Conservation (phyloP, 1,140 invertebrate species). For the Caenorhabditis brenneri region DNA sequence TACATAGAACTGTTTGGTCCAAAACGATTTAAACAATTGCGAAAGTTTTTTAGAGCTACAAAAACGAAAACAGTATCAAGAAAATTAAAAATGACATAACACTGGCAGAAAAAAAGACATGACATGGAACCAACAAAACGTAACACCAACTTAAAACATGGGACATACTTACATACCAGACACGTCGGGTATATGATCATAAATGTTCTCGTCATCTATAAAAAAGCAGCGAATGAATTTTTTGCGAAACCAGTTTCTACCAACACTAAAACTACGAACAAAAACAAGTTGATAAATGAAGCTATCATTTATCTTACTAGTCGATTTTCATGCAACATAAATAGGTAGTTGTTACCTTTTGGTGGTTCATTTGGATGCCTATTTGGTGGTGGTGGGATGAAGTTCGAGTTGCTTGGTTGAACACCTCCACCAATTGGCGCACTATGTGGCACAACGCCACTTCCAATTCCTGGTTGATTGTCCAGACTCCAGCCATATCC, state of each 20-base stretch:
- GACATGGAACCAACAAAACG: neutral
- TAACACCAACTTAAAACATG: neutral
- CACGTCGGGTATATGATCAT: conserved; percentile 33
- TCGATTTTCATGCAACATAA: neutral
- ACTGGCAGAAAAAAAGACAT: neutral
- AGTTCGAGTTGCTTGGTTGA: neutral
- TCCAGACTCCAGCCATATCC: conserved; percentile 43
- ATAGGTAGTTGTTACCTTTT: neutral
- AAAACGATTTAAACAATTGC: no score
- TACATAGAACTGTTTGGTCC: no score
- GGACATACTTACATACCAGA: conserved; percentile 33
- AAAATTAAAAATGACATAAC: no score
- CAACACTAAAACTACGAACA: neutral
- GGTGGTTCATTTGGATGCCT: conserved; percentile 3
- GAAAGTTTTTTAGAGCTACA: no score
- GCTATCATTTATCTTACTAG: no score
- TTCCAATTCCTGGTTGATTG: neutral
- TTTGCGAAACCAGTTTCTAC: neutral
- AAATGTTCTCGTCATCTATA: conserved; percentile 41
- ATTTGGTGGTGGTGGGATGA: neutral
- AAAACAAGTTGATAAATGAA: no score
- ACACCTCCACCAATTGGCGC: neutral
- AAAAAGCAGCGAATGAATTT: neutral
- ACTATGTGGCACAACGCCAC: neutral
- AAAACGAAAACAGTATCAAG: no score